Base-by-base conservation (phyloP, 2,888 invertebrate species). In the Steromphala cineraria region DNA sequence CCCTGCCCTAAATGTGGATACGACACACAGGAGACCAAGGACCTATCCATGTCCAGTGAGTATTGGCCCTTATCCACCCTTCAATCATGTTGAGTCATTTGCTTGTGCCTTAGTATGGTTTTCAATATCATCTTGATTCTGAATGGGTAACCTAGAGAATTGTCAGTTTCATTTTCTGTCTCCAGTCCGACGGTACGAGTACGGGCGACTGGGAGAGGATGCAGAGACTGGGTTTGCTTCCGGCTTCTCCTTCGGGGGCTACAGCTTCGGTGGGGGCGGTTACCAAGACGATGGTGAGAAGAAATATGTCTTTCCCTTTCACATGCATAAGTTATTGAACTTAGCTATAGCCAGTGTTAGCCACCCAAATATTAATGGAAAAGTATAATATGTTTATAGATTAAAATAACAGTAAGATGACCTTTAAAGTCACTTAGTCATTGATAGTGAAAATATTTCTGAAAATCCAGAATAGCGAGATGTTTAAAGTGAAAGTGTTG, bases 1-100 rank as follows among this genome's bases (percentile, higher is more conserved):
- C 98, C 98, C 17, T 99, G 98, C 92, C 98, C 99, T 40, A 98
- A 98, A 94, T 99, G 98, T 95, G 95, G 96, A 85, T 98, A 96
- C 94, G 96, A 97, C 82, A 98, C 98, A n/a, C 96, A 96, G 15
- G 96, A 97, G 93, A 98, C 98, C 1, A 97, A 97, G 92, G 98
- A 98, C 93, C 96, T 99, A 91, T 97, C 97, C 95, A 98, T 99
- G 97, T 98, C 98, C 55, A 97, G 98, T 96, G 94, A 95, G 96
- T 84, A 71, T n/a, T 40, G 67, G 46, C 17, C 19, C 15, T 2
- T 28, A 53, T 71, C 17, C 55, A 8, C 36, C 2, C 2, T 4
- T 2, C n/a, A 55, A 21, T 10, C n/a, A n/a, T n/a, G n/a, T n/a
- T n/a, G n/a, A n/a, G n/a, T n/a, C n/a, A n/a, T n/a, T n/a, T n/a